Base-by-base conservation (phyloP, 2,888 invertebrate species). In the Rotaria sp. region DNA sequence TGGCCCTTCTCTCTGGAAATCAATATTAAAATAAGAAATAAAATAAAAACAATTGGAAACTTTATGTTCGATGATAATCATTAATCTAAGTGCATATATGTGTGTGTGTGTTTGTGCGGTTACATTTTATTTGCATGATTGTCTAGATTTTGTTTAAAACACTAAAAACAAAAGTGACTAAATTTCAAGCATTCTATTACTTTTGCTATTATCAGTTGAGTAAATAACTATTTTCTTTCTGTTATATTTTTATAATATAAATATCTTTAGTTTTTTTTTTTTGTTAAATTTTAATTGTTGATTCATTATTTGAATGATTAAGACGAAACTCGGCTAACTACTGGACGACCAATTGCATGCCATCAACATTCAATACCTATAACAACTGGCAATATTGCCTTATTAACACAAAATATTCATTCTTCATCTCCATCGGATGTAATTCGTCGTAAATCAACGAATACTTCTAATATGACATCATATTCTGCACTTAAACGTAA, bases 401-500 rank as follows among this genome's bases (percentile, higher is more conserved):
- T 18, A 67, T 21, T 21, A 0, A 35, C 67, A 38, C 67, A 67
- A 67, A 67, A 67, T 67, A 35, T 35, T 67, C 67, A 35, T 67
- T 67, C 30, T 4, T 35, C 67, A 38, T 38, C 67, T 21, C 26
- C 35, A 67, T 35, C 38, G 35, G 18, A 67, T 67, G 21, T 67
- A 67, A 3, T 0, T 67, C 67, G 67, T 67, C 67, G 67, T 35
- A 35, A 18, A 67, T 21, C 67, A 67, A 38, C 67, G 7, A 67
- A 18, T 35, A 21, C 35, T 21, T 67, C 45, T 45, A 80, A 24
- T 45, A 80, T 80, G 80, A 80, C 80, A 45, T 80, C 80, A 2
- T 80, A 80, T 80, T 80, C 80, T 13, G 80, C 80, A 80, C 26
- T 80, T 26, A 80, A 80, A 80, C 80, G 80, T 45, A 80, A 80